These are phyloP conservation scores for Leptinotarsa peninsularis DNA, from an alignment of 2,888 invertebrate genomes.

Conservation along the genomic window DNA sequence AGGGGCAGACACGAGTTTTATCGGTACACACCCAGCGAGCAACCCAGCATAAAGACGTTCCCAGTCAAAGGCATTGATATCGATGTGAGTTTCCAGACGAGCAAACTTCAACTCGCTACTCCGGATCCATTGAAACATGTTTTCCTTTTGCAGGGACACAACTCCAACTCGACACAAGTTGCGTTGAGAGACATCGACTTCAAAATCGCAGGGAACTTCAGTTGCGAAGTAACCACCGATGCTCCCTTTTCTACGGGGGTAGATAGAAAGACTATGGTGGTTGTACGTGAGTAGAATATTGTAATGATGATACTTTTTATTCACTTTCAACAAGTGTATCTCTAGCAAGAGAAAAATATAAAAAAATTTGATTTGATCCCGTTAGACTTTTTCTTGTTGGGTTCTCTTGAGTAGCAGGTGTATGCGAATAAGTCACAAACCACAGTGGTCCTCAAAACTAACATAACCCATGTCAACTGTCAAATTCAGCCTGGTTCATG, in stretches of 20 bases:
- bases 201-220: conserved; percentile 80
- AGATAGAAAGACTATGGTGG: conserved; percentile 75
- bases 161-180: conserved; percentile 81
- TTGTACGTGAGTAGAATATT: conserved; percentile 76
- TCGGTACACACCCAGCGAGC: conserved; percentile 82
- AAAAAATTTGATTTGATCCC: no score
- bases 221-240: conserved; percentile 83
- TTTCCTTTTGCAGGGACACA: conserved; percentile 70
- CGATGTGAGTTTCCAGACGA: conserved; percentile 73
- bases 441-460: no score
- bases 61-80: conserved; percentile 80
- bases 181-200: conserved; percentile 78
- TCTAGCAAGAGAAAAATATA: no score
- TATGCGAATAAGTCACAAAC: no score
- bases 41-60: conserved; percentile 78
- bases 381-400: no score
- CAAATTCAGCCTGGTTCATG: no score
- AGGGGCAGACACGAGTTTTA: conserved; percentile 87
- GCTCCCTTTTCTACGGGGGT: conserved; percentile 76
- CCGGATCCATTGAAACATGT: conserved; percentile 5
- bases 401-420: no score
- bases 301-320: not conserved
- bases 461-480: no score
- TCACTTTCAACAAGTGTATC: not conserved
- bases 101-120: not conserved